Evolutionary conservation across 2,113 vertebrate species (phyloP).

Genomic region (Saimiri boliviensis): DNA sequence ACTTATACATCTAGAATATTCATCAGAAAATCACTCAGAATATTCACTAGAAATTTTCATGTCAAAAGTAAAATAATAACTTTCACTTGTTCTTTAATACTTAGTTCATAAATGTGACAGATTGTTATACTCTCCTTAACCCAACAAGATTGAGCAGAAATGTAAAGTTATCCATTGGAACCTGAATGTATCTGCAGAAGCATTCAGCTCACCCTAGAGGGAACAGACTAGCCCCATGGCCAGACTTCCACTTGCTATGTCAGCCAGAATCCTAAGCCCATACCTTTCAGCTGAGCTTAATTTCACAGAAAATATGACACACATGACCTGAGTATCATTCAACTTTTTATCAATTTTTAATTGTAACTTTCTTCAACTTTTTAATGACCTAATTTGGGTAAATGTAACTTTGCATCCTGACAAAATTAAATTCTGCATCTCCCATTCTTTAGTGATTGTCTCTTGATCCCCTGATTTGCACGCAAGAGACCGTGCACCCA

Average conservation of each 20-base stretch:
- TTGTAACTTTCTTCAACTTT: conserved; percentile 7
- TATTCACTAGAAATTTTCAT: neutral
- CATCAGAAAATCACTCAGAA: neutral
- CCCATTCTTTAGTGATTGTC: neutral
- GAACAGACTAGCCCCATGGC: neutral
- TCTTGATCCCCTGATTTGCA: neutral
- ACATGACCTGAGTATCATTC: neutral
- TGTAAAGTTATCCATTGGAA: neutral
- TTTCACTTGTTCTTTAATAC: neutral
- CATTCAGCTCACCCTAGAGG: neutral
- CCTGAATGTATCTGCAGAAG: neutral
- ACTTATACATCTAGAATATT: neutral
- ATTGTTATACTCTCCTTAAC: neutral
- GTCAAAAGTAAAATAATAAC: neutral
- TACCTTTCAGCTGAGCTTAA: neutral
- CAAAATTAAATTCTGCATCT: neutral
- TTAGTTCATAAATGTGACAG: neutral
- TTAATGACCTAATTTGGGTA: neutral
- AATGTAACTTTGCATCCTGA: neutral
- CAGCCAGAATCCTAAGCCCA: neutral
- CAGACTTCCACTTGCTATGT: neutral
- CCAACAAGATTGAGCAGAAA: neutral
- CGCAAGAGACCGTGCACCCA: neutral
- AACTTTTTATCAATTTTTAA: neutral
- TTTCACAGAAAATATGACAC: neutral